These are phyloP conservation scores for Formica aserva DNA, from an alignment of 2,888 invertebrate genomes.

Conservation along the genomic window DNA sequence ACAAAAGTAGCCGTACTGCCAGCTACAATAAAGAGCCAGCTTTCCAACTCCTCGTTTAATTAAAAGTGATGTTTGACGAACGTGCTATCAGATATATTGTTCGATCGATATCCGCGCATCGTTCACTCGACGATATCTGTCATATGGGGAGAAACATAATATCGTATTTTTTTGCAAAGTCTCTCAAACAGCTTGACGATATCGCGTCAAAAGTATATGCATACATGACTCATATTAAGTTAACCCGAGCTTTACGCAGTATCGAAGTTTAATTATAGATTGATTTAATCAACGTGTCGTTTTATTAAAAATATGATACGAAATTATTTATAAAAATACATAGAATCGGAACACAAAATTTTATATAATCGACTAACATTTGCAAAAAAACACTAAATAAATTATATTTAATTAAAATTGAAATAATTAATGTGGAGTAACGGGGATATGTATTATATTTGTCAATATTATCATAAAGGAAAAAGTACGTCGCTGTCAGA, in stretches of 20 bases:
- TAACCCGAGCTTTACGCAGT: background rate
- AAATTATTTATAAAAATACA: background rate
- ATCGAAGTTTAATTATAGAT: conserved; percentile 21
- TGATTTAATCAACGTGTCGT: background rate
- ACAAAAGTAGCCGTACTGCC: conserved; percentile 38
- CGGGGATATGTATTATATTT: background rate
- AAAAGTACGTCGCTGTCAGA: background rate
- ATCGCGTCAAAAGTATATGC: conserved; percentile 13
- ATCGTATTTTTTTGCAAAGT: conserved; percentile 45
- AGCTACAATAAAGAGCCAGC: conserved; percentile 39
- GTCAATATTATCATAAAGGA: background rate
- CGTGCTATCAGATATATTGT: conserved; percentile 28
- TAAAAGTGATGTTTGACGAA: conserved; percentile 53
- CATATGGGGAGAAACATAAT: conserved; percentile 19
- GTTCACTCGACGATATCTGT: conserved; percentile 18
- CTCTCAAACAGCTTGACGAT: conserved; percentile 28
- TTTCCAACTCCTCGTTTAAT: conserved; percentile 39
- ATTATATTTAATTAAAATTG: background rate
- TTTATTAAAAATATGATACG: conserved; percentile 20
- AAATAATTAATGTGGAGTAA: background rate
- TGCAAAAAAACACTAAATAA: background rate
- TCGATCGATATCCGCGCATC: conserved; percentile 28
- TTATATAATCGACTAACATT: conserved; percentile 4
- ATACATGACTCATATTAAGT: conserved; percentile 13
- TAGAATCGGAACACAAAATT: background rate